Conservation (phyloP, 2,113 vertebrate species). For the Grus americana region DNA sequence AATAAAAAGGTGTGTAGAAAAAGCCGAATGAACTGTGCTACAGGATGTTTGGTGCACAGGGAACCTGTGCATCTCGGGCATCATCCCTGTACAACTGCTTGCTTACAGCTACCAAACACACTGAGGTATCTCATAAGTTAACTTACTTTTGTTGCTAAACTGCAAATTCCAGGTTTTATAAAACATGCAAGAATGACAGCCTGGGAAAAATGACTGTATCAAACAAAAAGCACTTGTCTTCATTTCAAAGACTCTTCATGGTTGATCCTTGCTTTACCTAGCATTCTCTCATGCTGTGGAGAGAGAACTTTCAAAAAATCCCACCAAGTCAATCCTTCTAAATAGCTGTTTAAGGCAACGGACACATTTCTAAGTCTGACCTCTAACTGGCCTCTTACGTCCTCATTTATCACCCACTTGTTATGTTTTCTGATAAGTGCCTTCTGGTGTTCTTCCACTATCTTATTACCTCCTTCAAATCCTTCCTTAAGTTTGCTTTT, state of each 20-base stretch:
- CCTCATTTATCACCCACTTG: neutral
- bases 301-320: too few relatives aligned
- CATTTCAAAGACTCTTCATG: neutral
- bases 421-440: neutral
- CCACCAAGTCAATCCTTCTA: too few relatives aligned
- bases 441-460: neutral
- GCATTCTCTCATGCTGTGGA: neutral
- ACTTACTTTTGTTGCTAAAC: neutral
- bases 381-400: neutral
- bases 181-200: neutral
- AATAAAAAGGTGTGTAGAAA: neutral
- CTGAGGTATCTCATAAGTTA: neutral
- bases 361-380: neutral
- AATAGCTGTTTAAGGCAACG: too few relatives aligned
- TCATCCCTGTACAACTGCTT: fast-evolving
- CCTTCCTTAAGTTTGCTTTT: neutral
- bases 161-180: neutral
- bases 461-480: neutral
- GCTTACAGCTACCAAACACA: neutral
- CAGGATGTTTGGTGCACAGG: neutral
- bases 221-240: neutral
- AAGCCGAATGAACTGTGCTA: neutral
- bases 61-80: neutral
- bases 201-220: neutral
- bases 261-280: neutral